Evolutionary conservation across 2,888 invertebrate species (phyloP).

Genomic region (Hesperia comma): DNA sequence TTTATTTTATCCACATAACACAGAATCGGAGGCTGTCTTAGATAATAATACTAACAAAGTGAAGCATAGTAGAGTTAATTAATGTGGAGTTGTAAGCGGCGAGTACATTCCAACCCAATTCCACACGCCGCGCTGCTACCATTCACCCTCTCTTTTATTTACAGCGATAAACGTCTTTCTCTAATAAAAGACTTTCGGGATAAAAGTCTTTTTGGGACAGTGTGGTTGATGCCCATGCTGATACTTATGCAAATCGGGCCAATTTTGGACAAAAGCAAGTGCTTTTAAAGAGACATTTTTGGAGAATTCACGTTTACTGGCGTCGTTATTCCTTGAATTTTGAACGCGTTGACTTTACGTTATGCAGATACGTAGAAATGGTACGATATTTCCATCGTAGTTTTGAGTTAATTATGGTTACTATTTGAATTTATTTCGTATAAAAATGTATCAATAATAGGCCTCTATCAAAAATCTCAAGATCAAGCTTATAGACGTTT

Average conservation of each 20-base stretch:
- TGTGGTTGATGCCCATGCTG: conserved; percentile 31
- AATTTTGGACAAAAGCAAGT: conserved; percentile 36
- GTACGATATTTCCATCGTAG: neutral
- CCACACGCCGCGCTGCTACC: conserved; percentile 18
- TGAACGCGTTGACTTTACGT: conserved; percentile 25
- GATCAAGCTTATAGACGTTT: too few species aligned
- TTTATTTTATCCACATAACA: too few species aligned
- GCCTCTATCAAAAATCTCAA: too few species aligned
- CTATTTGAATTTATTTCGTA: too few species aligned
- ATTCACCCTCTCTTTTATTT: conserved; percentile 32
- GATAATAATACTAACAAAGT: too few species aligned
- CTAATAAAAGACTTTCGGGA: conserved; percentile 25
- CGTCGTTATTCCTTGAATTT: conserved; percentile 34
- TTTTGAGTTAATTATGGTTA: too few species aligned
- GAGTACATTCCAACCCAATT: conserved; percentile 28
- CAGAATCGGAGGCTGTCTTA: too few species aligned
- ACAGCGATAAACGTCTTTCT: conserved; percentile 30
- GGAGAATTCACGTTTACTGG: conserved; percentile 31
- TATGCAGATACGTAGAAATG: conserved; percentile 12
- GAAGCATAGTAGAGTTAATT: conserved; percentile 22
- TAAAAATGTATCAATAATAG: too few species aligned
- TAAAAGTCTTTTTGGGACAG: conserved; percentile 33
- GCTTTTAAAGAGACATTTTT: conserved; percentile 35
- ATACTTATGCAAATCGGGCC: conserved; percentile 37
- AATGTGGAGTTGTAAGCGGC: conserved; percentile 17